These are phyloP conservation scores for Clepsis dumicolana DNA, from an alignment of 2,888 invertebrate genomes.

Conservation along the genomic window DNA sequence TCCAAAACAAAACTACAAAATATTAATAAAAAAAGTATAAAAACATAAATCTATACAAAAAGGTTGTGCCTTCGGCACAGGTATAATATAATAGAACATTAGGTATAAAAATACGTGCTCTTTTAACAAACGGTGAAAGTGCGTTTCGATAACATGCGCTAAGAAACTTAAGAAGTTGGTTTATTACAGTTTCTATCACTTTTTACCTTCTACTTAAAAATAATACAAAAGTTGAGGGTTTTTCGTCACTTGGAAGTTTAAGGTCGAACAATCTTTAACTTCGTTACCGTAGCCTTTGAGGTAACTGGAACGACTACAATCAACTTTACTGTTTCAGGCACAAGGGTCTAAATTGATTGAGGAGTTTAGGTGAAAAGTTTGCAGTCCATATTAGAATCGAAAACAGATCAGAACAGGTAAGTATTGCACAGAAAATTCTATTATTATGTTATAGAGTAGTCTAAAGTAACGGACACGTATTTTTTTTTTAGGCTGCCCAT, in stretches of 20 bases:
- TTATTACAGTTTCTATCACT: too few species aligned
- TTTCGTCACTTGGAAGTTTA: background rate
- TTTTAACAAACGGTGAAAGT: too few species aligned
- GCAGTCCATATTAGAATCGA: background rate
- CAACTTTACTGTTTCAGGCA: constrained; percentile 9
- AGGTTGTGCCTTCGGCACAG: too few species aligned
- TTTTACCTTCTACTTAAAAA: background rate
- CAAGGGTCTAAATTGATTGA: constrained; percentile 10
- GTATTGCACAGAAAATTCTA: background rate
- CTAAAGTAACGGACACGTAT: too few species aligned
- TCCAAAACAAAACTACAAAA: too few species aligned
- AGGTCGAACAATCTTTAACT: constrained; percentile 8
- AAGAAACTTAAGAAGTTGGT: too few species aligned
- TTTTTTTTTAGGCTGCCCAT: too few species aligned
- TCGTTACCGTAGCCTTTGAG: constrained; percentile 11
- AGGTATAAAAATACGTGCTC: too few species aligned
- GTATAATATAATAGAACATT: too few species aligned
- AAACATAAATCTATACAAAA: too few species aligned
- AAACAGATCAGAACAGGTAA: background rate
- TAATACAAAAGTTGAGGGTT: background rate
- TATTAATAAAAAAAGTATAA: too few species aligned
- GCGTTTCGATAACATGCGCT: too few species aligned
- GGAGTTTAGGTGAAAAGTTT: background rate
- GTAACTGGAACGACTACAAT: background rate
- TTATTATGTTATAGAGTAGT: background rate